A percentile compares a stretch with the other conserved stretches of the same genome.
Evolutionary conservation across 2,888 invertebrate species (phyloP).

Genomic region (Acanthopleura granulata): DNA sequence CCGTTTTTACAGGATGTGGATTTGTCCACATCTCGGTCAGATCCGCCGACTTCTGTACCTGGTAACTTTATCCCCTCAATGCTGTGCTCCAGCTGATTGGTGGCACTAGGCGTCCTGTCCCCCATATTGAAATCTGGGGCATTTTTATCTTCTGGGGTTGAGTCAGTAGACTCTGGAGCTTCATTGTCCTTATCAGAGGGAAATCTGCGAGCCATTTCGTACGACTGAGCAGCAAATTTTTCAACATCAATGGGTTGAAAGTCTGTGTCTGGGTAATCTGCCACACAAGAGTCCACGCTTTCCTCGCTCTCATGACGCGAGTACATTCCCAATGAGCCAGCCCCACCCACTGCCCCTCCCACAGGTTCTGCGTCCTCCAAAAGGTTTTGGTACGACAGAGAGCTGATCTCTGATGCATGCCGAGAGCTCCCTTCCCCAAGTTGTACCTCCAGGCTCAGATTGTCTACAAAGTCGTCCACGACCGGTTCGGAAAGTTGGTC

Average conservation of each 20-base stretch:
- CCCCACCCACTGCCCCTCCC: conserved; percentile 15
- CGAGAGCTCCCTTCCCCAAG: conserved; percentile 65
- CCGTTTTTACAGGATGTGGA: not conserved
- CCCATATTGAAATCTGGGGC: not conserved
- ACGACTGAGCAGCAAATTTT: conserved; percentile 30
- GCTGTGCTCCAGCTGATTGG: conserved; percentile 11
- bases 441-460: conserved; percentile 67
- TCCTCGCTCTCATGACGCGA: conserved; percentile 60
- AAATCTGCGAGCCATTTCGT: conserved; percentile 16
- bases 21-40: not conserved
- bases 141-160: conserved; percentile 14
- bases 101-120: not conserved
- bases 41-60: not conserved
- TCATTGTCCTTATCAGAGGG: conserved; percentile 10
- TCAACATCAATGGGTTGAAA: conserved; percentile 46
- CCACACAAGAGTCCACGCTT: conserved; percentile 56
- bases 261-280: conserved; percentile 50
- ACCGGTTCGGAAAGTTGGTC: conserved; percentile 32
- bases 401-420: conserved; percentile 65
- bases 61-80: conserved; percentile 14
- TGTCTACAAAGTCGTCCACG: conserved; percentile 55
- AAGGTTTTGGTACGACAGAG: conserved; percentile 63
- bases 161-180: conserved; percentile 11
- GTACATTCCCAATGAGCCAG: conserved; percentile 32
- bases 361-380: conserved; percentile 53